Conservation (phyloP, 2,888 invertebrate species). For the Melikaiella ostensackeni region DNA sequence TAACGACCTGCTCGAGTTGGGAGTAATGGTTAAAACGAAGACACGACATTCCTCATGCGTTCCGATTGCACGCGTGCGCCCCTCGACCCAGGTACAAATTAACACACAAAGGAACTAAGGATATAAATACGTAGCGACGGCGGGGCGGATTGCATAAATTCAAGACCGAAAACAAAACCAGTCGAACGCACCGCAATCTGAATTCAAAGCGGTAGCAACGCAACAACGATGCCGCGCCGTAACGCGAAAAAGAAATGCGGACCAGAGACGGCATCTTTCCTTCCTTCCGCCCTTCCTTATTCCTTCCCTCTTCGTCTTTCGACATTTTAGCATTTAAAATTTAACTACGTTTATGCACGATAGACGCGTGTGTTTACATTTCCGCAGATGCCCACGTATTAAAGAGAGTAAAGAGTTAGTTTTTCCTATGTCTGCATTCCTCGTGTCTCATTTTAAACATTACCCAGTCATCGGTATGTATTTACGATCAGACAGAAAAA, state of each 20-base stretch:
- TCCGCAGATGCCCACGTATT: no score
- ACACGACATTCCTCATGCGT: slow-evolving; percentile 47
- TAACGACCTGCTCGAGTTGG: slow-evolving; percentile 19
- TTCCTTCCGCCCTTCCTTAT: slow-evolving; percentile 41
- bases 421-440: no score
- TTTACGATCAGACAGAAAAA: no score
- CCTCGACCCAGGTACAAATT: slow-evolving; percentile 68
- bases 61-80: slow-evolving; percentile 52
- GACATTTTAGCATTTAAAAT: slow-evolving; percentile 1
- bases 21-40: slow-evolving; percentile 34
- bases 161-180: slow-evolving; percentile 66
- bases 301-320: slow-evolving; percentile 11
- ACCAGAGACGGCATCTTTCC: slow-evolving; percentile 40
- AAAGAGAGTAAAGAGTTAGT: no score
- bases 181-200: slow-evolving; percentile 71
- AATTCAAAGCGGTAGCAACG: slow-evolving; percentile 69
- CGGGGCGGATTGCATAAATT: slow-evolving; percentile 74
- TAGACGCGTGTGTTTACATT: no score
- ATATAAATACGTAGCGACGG: slow-evolving; percentile 71
- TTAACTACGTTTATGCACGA: not conserved
- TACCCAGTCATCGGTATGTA: no score
- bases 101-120: slow-evolving; percentile 75
- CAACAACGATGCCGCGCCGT: slow-evolving; percentile 51
- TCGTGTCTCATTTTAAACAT: no score
- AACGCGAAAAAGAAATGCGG: slow-evolving; percentile 57